Base-by-base conservation (phyloP, 2,797 vertebrate genomes). In the Otolemur crassicaudatus region DNA sequence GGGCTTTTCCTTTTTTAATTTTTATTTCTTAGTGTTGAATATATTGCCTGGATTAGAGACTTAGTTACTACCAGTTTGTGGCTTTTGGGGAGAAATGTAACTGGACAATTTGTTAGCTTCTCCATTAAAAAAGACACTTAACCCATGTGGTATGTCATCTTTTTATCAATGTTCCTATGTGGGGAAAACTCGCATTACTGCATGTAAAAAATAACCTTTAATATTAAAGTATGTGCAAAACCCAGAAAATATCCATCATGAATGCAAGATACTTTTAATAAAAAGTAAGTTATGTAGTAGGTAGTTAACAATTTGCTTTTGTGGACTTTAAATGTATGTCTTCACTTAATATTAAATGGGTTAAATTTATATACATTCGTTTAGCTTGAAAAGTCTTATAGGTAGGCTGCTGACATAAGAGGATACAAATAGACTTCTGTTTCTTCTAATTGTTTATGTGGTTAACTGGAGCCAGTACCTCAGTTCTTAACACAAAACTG, bases 251-350 rank as follows among this genome's bases (percentile, higher is more conserved):
- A 87, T 72, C 87, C 81, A 27, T 95, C 46, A 82, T 79, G 60
- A 96, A 84, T 97, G 79, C 92, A 95, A 96, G 91, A 58, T 88
- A 83, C 84, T 96, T 97, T 77, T n/a, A 97, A 96, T 98, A 97
- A 97, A 97, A 94, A 93, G 83, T 95, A 95, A 96, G 90, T 91
- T 92, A 67, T 73, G 17, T 73, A 87, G 77, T 97, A 96, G 96
- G 95, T 87, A 95, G 96, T 93, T 85, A 95, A 53, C 17, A 58
- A 63, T 94, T 94, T 97, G 88, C 73, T 97, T 95, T 96, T 97
- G 84, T 97, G 92, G 83, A 79, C 58, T 90, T 95, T 95, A 91
- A 84, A 16, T 97, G 96, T 97, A 76, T 97, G 72, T 97, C 49
- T 93, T 95, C 70, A 65, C 89, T 92, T 96, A 83, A 14, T 84